A percentile compares a stretch with the other conserved stretches of the same genome.
These are phyloP conservation scores for Galaxias olidus DNA, from an alignment of 2,797 vertebrate species.

Conservation along the genomic window DNA sequence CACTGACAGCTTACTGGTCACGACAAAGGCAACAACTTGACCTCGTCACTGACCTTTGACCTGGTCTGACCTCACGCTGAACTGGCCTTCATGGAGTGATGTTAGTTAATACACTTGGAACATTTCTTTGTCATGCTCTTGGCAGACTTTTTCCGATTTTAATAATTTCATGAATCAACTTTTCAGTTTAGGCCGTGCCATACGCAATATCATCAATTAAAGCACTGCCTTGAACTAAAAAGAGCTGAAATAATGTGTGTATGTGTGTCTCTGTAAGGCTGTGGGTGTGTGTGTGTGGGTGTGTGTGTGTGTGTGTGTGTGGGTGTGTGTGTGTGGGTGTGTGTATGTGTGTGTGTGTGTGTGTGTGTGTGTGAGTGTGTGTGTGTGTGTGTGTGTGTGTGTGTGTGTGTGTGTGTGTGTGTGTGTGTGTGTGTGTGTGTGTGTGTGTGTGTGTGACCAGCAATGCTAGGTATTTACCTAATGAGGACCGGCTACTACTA, in stretches of 20 bases:
- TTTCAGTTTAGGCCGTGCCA: conserved; percentile 18
- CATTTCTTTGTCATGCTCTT: background rate
- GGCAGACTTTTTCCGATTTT: conserved; percentile 17
- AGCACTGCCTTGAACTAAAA: conserved; percentile 10
- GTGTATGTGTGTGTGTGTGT: background rate
- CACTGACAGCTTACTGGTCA: conserved; percentile 42
- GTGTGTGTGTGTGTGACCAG: background rate
- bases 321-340: background rate
- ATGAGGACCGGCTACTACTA: no score
- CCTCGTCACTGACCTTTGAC: conserved; percentile 25
- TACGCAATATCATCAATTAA: conserved; percentile 35
- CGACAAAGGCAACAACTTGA: conserved; percentile 18
- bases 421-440: background rate
- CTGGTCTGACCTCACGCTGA: conserved; percentile 28
- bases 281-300: background rate
- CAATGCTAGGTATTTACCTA: no score
- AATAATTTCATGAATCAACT: conserved; percentile 41
- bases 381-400: background rate
- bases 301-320: conserved; percentile 8
- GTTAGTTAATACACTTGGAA: background rate
- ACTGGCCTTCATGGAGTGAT: background rate
- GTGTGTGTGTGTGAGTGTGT: background rate
- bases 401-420: background rate
- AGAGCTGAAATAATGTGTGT: background rate
- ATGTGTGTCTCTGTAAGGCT: background rate